A percentile compares a stretch with the other conserved stretches of the same genome.
These are phyloP conservation scores for Nymphalis c-album DNA, from an alignment of 2,888 invertebrate genomes.

Conservation along the genomic window DNA sequence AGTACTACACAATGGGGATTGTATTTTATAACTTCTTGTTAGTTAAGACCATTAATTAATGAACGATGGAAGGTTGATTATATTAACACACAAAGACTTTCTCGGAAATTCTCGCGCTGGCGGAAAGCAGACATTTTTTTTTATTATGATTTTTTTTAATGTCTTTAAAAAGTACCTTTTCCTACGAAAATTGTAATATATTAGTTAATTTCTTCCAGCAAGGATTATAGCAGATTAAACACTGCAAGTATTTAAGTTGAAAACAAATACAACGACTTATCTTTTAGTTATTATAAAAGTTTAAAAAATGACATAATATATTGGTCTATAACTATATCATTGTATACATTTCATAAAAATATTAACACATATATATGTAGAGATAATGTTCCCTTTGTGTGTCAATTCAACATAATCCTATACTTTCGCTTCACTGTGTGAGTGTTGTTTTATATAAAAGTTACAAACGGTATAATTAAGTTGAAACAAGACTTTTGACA, in stretches of 20 bases:
- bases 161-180: not conserved
- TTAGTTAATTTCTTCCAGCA: too few relatives aligned
- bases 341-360: too few relatives aligned
- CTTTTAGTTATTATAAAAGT: too few relatives aligned
- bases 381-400: too few relatives aligned
- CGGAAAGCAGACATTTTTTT: not conserved
- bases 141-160: not conserved
- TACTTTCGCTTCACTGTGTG: not conserved
- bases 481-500: slow-evolving; percentile 20
- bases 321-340: not conserved
- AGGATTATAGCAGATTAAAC: too few relatives aligned
- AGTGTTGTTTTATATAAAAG: slow-evolving; percentile 2
- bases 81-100: slow-evolving; percentile 14
- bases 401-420: not conserved
- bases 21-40: slow-evolving; percentile 4
- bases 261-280: too few relatives aligned
- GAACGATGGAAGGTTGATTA: slow-evolving; percentile 13
- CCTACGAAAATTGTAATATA: not conserved
- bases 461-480: slow-evolving; percentile 11
- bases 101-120: slow-evolving; percentile 11
- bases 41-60: slow-evolving; percentile 8
- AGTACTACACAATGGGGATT: slow-evolving; percentile 9
- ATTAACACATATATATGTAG: too few relatives aligned
- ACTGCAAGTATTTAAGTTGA: too few relatives aligned
- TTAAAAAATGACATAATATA: not conserved